A percentile compares a stretch with the other conserved stretches of the same genome.
These are phyloP conservation scores for Aurelia aurita complex sp. Pacific DNA, from an alignment of 30 jellyfish, hydroid and myxozoan species.

Conservation along the genomic window DNA sequence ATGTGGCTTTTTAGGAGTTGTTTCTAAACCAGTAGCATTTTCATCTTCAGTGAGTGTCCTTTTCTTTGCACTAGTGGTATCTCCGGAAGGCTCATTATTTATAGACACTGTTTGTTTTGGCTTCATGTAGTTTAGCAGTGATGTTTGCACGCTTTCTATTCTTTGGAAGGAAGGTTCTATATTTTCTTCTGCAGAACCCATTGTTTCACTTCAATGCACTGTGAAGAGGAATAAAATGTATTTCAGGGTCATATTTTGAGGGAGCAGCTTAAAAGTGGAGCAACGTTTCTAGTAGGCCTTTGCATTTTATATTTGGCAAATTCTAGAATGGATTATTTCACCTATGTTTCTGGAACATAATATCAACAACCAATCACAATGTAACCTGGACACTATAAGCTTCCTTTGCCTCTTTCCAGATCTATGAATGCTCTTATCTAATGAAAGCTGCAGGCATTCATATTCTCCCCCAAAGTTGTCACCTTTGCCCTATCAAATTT, in stretches of 20 bases:
- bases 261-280: not conserved
- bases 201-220: not conserved
- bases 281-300: not conserved
- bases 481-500: not conserved
- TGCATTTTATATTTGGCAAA: not conserved
- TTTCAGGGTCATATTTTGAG: no score
- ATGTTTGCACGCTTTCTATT: conserved; percentile 37
- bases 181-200: no score
- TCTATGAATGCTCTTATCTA: conserved; percentile 2
- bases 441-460: conserved; percentile 4
- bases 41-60: conserved; percentile 39
- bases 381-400: not conserved
- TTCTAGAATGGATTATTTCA: conserved; percentile 1
- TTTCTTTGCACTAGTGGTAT: conserved; percentile 42
- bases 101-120: conserved; percentile 30
- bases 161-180: not conserved
- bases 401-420: conserved; percentile 1
- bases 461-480: conserved; percentile 2
- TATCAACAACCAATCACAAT: not conserved
- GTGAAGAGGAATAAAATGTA: not conserved
- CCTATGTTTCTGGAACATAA: not conserved
- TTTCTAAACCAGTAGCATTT: not conserved
- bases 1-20: conserved; percentile 27
- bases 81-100: conserved; percentile 25
- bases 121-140: conserved; percentile 34